A percentile compares a stretch with the other conserved stretches of the same genome.
Evolutionary conservation across 2,888 invertebrate genomes (phyloP).

Genomic region (Sympetrum striolatum): DNA sequence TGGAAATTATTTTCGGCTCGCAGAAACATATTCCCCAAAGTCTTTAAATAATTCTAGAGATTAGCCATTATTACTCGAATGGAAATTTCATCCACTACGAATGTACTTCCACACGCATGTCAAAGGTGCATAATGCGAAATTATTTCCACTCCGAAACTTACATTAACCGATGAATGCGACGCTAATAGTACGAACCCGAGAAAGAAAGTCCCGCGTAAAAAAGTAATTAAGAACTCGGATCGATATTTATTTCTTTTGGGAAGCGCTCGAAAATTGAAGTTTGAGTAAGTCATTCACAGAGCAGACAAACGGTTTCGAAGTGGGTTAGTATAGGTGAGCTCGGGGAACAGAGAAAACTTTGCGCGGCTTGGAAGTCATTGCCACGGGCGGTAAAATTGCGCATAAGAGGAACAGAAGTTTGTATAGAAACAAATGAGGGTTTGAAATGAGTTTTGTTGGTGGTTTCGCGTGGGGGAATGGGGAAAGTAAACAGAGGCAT

Average conservation of each 20-base stretch:
- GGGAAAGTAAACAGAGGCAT: slow-evolving; percentile 26
- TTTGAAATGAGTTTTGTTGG: slow-evolving; percentile 41
- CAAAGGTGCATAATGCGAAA: not conserved
- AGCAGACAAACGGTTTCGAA: slow-evolving; percentile 26
- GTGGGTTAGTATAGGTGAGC: slow-evolving; percentile 29
- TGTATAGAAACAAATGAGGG: slow-evolving; percentile 40
- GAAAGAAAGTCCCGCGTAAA: not conserved
- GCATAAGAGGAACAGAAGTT: slow-evolving; percentile 44
- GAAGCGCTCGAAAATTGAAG: slow-evolving; percentile 34
- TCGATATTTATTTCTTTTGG: not conserved
- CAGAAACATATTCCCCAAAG: too few relatives aligned
- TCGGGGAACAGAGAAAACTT: slow-evolving; percentile 3
- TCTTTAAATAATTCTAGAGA: too few relatives aligned
- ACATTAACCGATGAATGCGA: not conserved
- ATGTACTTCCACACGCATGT: not conserved
- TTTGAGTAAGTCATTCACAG: not conserved
- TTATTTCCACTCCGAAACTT: not conserved
- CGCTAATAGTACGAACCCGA: not conserved
- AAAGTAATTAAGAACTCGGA: not conserved
- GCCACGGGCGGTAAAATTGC: slow-evolving; percentile 36
- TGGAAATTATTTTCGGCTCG: too few relatives aligned
- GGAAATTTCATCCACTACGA: not conserved
- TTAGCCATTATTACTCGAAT: too few relatives aligned
- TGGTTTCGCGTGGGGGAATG: not conserved
- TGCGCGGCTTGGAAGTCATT: not conserved